phyloP scores from a whole-genome alignment of 2,113 vertebrate genomes.

The Panurus biarmicus region DNA sequence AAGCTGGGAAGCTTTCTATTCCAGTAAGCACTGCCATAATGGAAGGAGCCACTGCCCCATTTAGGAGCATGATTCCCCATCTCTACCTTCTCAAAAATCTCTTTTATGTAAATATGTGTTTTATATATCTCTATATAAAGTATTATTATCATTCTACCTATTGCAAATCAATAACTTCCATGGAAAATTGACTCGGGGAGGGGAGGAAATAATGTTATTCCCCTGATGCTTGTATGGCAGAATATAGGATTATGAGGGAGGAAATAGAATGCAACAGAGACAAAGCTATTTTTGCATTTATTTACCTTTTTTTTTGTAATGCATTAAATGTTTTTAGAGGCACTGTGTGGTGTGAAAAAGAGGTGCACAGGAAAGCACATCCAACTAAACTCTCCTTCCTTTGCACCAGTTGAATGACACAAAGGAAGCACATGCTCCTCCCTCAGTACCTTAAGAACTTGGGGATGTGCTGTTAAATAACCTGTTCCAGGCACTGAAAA shows the following conservation, averaged over 20 bases:
- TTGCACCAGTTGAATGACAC: not conserved
- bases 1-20: not conserved
- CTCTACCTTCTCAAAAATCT: not conserved
- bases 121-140: not conserved
- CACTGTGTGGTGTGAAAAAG: not conserved
- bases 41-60: not conserved
- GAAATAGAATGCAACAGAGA: not conserved
- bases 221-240: not conserved
- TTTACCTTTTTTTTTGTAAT: not conserved
- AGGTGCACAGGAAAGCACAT: not conserved
- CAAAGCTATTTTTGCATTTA: not conserved
- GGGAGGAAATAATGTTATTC: not conserved
- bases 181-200: not conserved
- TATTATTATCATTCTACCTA: not conserved
- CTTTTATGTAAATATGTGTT: not conserved
- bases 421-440: not conserved
- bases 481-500: not conserved
- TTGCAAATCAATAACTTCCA: not conserved
- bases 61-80: not conserved
- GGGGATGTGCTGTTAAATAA: not conserved
- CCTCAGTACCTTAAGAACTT: not conserved
- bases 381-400: not conserved
- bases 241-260: not conserved
- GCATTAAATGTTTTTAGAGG: not conserved
- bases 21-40: not conserved